Base-by-base conservation (phyloP, 1,140 invertebrate genomes). In the Pogonus chalceus region DNA sequence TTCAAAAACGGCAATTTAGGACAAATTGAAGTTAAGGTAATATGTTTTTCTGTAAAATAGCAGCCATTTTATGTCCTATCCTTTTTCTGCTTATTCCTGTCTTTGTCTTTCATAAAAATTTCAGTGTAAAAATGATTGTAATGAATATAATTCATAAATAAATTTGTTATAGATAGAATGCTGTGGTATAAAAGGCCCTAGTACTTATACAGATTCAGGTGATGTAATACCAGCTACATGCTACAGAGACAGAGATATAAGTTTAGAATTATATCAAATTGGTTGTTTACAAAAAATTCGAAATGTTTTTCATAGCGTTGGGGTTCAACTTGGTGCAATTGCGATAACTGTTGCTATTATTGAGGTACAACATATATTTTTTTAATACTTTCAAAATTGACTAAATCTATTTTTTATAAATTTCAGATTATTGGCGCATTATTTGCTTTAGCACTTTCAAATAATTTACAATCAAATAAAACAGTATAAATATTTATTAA, bases 351-450 rank as follows among this genome's bases (percentile, higher is more conserved):
- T 43, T 12, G 37, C 37, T 18, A 16, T 43, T 9, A 18, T 43
- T 43, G 37, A 43, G 37, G 37, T 43, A 43, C 9, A 18, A 18
- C 26, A 31, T 7, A 14, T 14, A 31, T 7, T 7, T 4, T 43
- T 43, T 43, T 18, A 43, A 18, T 12, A 12, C 18, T 12, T 43
- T 12, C 37, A 43, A 10, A 43, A 4, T 43, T 43, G n/a, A n/a
- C n/a, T n/a, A n/a, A n/a, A n/a, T n/a, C n/a, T n/a, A n/a, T n/a
- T n/a, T n/a, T n/a, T 31, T 31, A 14, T 31, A 12, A 10, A 4
- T 43, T 43, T 18, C 37, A 43, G 37, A 43, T 43, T 18, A 43
- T 43, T 18, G 37, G 37, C 4, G 37, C 37, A 43, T 18, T 43
- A 43, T 43, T 43, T 18, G 37, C 37, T 12, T 18, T 43, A 18